These are phyloP conservation scores for Diceros bicornis DNA, from an alignment of 2,797 vertebrate species.

Conservation along the genomic window DNA sequence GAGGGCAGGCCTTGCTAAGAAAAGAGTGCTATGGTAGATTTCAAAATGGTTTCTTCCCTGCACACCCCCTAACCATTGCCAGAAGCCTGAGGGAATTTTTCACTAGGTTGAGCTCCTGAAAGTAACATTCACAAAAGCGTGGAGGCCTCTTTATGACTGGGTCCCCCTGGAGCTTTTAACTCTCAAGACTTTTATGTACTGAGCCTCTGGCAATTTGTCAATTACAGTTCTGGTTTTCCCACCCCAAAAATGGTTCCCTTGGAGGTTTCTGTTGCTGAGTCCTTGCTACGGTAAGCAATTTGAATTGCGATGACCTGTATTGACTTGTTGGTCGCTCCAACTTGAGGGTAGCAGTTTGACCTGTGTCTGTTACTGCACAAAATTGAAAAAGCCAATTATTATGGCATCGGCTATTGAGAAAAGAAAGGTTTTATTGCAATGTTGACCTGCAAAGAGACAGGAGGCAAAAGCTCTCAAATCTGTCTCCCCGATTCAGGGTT, in stretches of 20 bases:
- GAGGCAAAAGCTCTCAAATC: too few relatives aligned
- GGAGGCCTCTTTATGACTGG: not conserved
- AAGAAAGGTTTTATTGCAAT: too few relatives aligned
- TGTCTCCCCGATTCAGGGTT: too few relatives aligned
- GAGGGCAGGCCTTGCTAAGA: not conserved
- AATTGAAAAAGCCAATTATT: too few relatives aligned
- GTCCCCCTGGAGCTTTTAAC: not conserved
- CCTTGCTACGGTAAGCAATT: not conserved
- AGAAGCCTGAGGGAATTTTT: not conserved
- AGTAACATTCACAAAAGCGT: not conserved
- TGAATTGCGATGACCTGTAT: not conserved
- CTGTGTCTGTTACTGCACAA: too few relatives aligned
- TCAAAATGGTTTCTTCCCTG: not conserved
- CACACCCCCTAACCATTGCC: fast-evolving
- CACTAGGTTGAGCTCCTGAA: not conserved
- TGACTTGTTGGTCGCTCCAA: not conserved
- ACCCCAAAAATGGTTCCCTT: not conserved
- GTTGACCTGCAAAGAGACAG: too few relatives aligned
- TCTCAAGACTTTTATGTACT: not conserved
- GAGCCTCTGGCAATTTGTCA: not conserved
- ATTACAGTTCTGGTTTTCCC: not conserved
- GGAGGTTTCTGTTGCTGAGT: not conserved
- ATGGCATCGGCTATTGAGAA: too few relatives aligned
- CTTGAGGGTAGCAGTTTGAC: not conserved
- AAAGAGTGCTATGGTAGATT: not conserved